Evolutionary conservation across 2,888 invertebrate species (phyloP), one percentile per base, ranked within the genome.

Genomic region (Cataglyphis rosenhaueri): DNA sequence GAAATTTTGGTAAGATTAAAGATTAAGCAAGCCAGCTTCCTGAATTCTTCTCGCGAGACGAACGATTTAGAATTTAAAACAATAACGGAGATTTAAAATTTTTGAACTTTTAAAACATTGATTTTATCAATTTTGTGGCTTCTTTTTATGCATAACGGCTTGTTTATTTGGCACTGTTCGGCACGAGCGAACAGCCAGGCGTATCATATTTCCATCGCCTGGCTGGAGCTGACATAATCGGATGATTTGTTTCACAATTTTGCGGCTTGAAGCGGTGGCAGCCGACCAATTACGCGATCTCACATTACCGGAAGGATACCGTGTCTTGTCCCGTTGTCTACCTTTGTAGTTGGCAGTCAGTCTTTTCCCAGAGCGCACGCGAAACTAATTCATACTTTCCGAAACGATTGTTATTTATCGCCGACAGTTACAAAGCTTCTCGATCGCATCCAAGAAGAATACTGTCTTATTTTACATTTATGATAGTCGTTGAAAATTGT

Each of bases 201-300:
- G 78, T 79, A 79, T 79, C 78, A 71, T 79, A 48, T 79, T 79
- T 79, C 78, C 35, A 79, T 70, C 25, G 59, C 71, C 44, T 78
- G 44, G 78, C 78, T 79, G 78, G 78, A 79, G 78, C 59, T 79
- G 59, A 70, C 78, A 79, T 59, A 79, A 79, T 78, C 25, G 32
- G 38, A 79, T 71, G 44, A 75, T 82, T 75, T 75, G 64, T 75
- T 65, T 65, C 81, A 57, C 76, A 82, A 64, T 75, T 74, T 79
- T 81, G 81, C 38, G 29, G 74, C 29, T 38, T 52, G 59, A 25
- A 32, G 25, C 70, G 78, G 25, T 79, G 78, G 78, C 78, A 79
- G 25, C 9, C 35, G 59, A 79, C 78, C 71, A 79, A 79, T 82
- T 79, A 82, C 25, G 64, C 15, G 29, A 81, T 81, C 68, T 82